These are phyloP conservation scores for Prinia subflava DNA, from an alignment of 2,113 vertebrate genomes.

Conservation along the genomic window DNA sequence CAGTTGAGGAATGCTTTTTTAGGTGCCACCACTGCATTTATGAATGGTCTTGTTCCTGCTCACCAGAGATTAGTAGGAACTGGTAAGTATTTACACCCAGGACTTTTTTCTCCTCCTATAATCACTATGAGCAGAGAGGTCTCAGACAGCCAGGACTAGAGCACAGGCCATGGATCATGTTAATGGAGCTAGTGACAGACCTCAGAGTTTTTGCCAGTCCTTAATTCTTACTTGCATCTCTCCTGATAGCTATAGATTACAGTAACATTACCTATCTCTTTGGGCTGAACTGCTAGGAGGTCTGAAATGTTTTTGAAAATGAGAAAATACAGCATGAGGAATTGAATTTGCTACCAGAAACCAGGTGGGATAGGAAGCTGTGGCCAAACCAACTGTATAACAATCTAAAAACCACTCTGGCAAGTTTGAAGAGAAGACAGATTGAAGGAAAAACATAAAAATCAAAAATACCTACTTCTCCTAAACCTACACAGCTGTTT, in stretches of 20 bases:
- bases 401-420: neutral
- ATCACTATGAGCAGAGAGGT: neutral
- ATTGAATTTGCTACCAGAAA: neutral
- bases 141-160: neutral
- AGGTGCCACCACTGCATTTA: neutral
- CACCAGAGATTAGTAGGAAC: neutral
- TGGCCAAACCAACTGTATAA: neutral
- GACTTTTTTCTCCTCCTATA: neutral
- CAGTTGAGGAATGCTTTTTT: neutral
- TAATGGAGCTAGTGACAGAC: neutral
- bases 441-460: neutral
- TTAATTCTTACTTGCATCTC: neutral
- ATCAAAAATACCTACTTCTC: neutral
- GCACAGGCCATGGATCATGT: neutral
- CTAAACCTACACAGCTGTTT: neutral
- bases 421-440: neutral
- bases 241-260: neutral
- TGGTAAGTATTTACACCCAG: neutral
- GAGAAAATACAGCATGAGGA: neutral
- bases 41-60: neutral
- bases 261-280: neutral
- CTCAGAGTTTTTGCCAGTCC: neutral
- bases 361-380: neutral
- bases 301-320: neutral
- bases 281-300: neutral